phyloP scores from a whole-genome alignment of 2,797 vertebrate genomes.

The Eulemur albifrons region DNA sequence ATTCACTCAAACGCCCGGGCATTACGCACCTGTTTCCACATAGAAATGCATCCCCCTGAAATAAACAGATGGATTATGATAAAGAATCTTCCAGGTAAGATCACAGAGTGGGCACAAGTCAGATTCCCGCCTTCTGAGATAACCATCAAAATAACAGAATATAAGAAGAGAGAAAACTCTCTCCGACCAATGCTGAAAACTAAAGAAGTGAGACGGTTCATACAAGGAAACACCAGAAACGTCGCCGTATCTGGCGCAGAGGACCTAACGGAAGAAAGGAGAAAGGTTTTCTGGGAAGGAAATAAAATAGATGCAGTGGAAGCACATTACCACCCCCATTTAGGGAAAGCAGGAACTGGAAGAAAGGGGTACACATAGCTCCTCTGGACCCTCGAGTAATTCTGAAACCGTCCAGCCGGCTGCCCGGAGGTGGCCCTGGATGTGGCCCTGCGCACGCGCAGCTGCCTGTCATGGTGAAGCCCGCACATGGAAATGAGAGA shows the following conservation, averaged over 20 bases:
- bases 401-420: accelerated
- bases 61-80: neutral
- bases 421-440: neutral
- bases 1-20: neutral
- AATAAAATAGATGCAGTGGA: neutral
- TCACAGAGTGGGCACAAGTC: no score
- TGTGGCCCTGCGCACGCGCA: neutral
- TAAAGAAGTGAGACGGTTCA: no score
- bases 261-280: neutral
- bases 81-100: neutral
- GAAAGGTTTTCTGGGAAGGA: neutral
- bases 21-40: neutral
- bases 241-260: no score
- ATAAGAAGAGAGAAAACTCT: neutral
- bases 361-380: accelerated
- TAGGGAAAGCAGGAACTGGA: neutral
- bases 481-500: accelerated
- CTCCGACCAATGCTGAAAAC: no score
- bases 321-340: accelerated
- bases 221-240: neutral
- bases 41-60: neutral
- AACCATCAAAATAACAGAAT: neutral
- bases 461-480: neutral
- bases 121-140: neutral
- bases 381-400: accelerated